Evolutionary conservation across 1,140 invertebrate genomes (phyloP).

Genomic region (Brachionus asplanchnoidis): DNA sequence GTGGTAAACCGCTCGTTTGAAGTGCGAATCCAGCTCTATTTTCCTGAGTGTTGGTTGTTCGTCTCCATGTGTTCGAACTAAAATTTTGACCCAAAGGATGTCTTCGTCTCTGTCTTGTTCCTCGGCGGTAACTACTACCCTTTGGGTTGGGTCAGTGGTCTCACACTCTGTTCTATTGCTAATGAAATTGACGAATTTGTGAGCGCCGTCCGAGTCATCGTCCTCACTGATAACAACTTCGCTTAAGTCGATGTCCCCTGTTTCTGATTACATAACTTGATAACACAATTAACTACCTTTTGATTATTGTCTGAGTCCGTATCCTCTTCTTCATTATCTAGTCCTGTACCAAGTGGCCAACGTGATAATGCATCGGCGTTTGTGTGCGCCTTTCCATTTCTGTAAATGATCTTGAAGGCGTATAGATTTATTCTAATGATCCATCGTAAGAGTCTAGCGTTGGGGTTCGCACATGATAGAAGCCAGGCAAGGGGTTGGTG

Average conservation of each 20-base stretch:
- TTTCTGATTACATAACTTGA: background rate
- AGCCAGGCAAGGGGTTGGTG: slow-evolving; percentile 56
- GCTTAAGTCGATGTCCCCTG: too few relatives aligned
- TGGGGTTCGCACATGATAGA: slow-evolving; percentile 45
- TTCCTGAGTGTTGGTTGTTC: too few relatives aligned
- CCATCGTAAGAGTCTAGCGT: background rate
- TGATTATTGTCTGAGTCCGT: background rate
- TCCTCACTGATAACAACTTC: too few relatives aligned
- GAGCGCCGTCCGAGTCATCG: too few relatives aligned
- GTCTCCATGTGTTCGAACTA: background rate
- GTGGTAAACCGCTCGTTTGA: too few relatives aligned
- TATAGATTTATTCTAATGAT: background rate
- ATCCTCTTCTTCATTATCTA: background rate
- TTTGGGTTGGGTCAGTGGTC: too few relatives aligned
- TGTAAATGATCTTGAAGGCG: background rate
- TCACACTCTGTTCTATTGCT: too few relatives aligned
- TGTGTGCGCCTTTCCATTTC: background rate
- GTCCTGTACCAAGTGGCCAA: background rate
- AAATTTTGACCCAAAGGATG: too few relatives aligned
- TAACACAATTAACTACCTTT: background rate
- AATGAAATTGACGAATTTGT: too few relatives aligned
- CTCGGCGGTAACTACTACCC: too few relatives aligned
- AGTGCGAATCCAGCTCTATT: too few relatives aligned
- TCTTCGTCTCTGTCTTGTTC: too few relatives aligned
- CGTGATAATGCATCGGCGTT: slow-evolving; percentile 43